Evolutionary conservation across 2,113 vertebrate genomes (phyloP).

Genomic region (Electrona antarctica): DNA sequence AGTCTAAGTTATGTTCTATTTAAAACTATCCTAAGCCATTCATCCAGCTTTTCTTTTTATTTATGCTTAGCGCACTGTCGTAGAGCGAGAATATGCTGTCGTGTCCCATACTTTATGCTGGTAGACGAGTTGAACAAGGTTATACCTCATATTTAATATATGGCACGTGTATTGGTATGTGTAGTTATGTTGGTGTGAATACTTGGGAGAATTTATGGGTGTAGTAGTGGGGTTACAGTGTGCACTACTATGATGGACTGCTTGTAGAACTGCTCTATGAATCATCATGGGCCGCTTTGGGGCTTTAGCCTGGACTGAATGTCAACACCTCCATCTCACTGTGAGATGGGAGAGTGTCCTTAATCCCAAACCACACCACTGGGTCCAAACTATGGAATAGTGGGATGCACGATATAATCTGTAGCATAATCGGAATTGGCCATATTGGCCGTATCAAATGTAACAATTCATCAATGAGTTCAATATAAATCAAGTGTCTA

Average conservation of each 20-base stretch:
- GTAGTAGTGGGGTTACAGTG: conserved; percentile 14
- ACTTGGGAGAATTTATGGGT: conserved; percentile 8
- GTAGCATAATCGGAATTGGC: not conserved
- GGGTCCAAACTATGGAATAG: no score
- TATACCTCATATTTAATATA: conserved; percentile 64
- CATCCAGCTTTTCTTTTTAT: conserved; percentile 11
- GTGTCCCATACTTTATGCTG: conserved; percentile 63
- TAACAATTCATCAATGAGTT: no score
- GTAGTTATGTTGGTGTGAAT: conserved; percentile 33
- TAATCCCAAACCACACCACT: not conserved
- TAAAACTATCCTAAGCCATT: conserved; percentile 32
- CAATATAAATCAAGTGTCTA: no score
- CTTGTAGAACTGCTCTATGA: conserved; percentile 42
- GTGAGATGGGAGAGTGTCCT: not conserved
- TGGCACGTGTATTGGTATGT: conserved; percentile 47
- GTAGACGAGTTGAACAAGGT: conserved; percentile 53
- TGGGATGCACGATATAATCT: no score
- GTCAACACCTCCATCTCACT: not conserved
- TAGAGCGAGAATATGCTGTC: conserved; percentile 26
- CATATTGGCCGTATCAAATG: not conserved
- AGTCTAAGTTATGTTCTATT: conserved; percentile 14
- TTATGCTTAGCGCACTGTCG: conserved; percentile 5
- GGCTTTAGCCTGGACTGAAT: not conserved
- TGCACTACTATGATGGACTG: conserved; percentile 59
- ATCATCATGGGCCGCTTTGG: conserved; percentile 16